Conservation (phyloP, 2,888 invertebrate species). For the Limnephilus marmoratus region DNA sequence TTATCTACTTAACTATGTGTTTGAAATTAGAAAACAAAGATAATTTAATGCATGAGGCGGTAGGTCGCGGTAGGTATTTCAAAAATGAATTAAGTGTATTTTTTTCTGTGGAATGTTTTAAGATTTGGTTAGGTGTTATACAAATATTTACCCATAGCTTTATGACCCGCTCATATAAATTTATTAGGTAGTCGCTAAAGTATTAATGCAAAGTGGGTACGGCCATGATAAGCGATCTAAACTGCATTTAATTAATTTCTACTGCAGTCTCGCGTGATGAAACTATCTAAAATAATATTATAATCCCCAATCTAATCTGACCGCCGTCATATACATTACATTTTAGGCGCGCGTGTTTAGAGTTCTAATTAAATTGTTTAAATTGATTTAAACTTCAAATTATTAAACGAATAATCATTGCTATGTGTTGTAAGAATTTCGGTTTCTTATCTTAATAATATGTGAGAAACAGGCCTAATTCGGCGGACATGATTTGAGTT, state of each 20-base stretch:
- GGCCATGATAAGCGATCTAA: neutral
- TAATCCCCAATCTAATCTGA: neutral
- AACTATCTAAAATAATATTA: neutral
- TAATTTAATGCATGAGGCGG: too few relatives aligned
- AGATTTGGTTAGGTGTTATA: neutral
- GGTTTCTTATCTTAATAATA: neutral
- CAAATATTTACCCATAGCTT: neutral
- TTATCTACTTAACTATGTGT: too few relatives aligned
- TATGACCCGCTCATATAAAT: neutral
- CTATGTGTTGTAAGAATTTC: neutral
- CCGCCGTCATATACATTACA: neutral
- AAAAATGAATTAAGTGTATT: neutral
- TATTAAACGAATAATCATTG: neutral
- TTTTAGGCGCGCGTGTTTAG: neutral
- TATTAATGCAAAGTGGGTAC: neutral
- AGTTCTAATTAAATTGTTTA: neutral
- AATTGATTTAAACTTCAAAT: neutral
- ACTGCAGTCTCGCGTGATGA: neutral
- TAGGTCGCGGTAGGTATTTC: too few relatives aligned
- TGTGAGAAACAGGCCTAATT: neutral
- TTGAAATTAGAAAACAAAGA: too few relatives aligned
- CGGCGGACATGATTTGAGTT: too few relatives aligned
- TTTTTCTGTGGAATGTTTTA: neutral
- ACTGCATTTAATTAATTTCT: neutral
- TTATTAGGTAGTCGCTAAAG: neutral